Base-by-base conservation (phyloP, 2,797 vertebrate genomes). In the Pristis pectinata region DNA sequence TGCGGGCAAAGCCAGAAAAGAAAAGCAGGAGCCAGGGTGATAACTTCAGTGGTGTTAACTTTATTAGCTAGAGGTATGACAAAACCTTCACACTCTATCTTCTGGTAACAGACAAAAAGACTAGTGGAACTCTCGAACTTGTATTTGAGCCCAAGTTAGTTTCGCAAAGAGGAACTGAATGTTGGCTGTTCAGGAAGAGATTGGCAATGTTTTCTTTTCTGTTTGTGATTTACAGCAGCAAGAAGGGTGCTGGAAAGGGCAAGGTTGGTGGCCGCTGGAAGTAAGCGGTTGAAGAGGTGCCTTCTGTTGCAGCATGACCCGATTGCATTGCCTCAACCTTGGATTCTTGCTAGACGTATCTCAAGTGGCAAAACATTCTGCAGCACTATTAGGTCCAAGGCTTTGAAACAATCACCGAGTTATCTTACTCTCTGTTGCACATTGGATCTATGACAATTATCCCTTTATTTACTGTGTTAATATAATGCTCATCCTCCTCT, bases 211-310 rank as follows among this genome's bases (percentile, higher is more conserved):
- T 96, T n/a, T 96, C 24, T 0, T 44, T 30, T 94, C 95, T 96
- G 94, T 70, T 95, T 95, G 80, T 80, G 95, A 96, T 96, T 96
- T 98, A 96, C 95, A 99, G 99, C 97, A 99, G 99, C 98, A 99
- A 99, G 98, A 99, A 99, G 97, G 98, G 98, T 96, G 98, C 97
- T 10, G 98, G 97, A 95, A 98, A 98, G 95, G 97, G 97, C 95
- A 98, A 98, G 85, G 97, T 98, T 72, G 97, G 98, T 0, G 98
- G 99, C 95, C 99, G 99, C 97, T 99, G 99, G 97, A 99, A 99
- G 97, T 99, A 97, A 98, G 96, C 95, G 0, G 72, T n/a, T 94
- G 27, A 56, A 17, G 27, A 93, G 49, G 94, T 95, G 76, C 72
- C 94, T n/a, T 64, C 94, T 87, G 61, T 72, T 49, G 91, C 95